A percentile compares a stretch with the other conserved stretches of the same genome.
Evolutionary conservation across 2,113 vertebrate genomes (phyloP).

Genomic region (Odontesthes bonariensis): DNA sequence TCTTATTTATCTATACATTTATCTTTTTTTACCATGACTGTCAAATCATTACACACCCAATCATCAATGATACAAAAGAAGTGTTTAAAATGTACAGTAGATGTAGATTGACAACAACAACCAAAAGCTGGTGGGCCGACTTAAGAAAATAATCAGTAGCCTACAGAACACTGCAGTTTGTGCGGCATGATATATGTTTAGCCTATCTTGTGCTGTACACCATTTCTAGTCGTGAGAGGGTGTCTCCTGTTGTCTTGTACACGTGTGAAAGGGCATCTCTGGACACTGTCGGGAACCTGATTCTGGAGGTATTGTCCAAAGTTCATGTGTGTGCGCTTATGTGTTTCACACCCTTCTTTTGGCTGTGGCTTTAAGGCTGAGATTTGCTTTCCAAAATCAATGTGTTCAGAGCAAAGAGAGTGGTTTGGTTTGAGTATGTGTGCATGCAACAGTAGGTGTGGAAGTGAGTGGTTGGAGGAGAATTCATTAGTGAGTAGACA

Average conservation of each 20-base stretch:
- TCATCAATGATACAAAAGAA: no score
- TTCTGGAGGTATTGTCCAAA: background rate
- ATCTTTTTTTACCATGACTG: no score
- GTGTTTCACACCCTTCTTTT: conserved; percentile 13
- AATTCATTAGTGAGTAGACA: conserved; percentile 85
- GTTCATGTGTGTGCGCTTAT: background rate
- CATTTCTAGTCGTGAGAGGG: background rate
- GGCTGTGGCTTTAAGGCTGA: conserved; percentile 34
- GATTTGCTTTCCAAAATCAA: conserved; percentile 41
- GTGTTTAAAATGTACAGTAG: no score
- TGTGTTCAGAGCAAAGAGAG: conserved; percentile 52
- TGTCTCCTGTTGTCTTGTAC: background rate
- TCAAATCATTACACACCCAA: no score
- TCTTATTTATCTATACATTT: no score
- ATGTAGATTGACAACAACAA: no score
- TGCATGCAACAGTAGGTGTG: conserved; percentile 39
- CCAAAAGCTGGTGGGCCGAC: no score
- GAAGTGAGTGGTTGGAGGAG: conserved; percentile 77
- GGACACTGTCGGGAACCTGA: background rate
- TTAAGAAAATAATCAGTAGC: no score
- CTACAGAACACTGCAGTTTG: background rate
- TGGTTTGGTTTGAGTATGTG: conserved; percentile 36
- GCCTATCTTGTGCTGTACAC: background rate
- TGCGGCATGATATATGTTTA: background rate
- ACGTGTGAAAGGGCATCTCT: background rate